phyloP scores from a whole-genome alignment of 2,888 invertebrate genomes.

The Abrostola triplasia region DNA sequence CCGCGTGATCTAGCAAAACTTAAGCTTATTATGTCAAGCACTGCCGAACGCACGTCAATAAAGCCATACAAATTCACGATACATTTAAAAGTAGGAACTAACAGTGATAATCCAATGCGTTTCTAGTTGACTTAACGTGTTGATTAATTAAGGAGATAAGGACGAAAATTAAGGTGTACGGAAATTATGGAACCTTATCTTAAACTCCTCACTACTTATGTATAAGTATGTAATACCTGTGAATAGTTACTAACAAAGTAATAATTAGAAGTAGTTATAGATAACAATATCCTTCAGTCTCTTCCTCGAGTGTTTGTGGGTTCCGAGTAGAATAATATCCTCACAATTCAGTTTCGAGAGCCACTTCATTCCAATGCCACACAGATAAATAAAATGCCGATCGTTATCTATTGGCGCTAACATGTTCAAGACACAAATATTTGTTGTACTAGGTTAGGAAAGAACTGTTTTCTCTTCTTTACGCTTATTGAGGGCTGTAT shows the following conservation, averaged over 20 bases:
- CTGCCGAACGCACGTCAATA: neutral
- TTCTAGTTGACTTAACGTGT: too few species aligned
- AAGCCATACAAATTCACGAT: neutral
- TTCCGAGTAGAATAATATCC: neutral
- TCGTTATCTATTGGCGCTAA: slow-evolving; percentile 19
- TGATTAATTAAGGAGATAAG: too few species aligned
- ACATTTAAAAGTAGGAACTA: neutral
- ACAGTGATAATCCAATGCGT: neutral
- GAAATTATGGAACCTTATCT: too few species aligned
- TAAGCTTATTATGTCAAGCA: neutral
- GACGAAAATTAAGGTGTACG: too few species aligned
- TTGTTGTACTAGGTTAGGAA: neutral
- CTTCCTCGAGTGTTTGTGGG: neutral
- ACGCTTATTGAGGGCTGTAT: too few species aligned
- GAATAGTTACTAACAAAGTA: too few species aligned
- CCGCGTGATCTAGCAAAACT: neutral
- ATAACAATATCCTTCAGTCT: too few species aligned
- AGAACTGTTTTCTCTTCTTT: too few species aligned
- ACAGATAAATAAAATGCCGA: slow-evolving; percentile 22
- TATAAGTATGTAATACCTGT: too few species aligned
- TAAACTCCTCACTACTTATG: too few species aligned
- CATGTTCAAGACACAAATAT: slow-evolving; percentile 10
- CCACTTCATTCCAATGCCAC: slow-evolving; percentile 29
- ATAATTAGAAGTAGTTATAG: too few species aligned
- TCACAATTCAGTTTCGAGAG: slow-evolving; percentile 12